A percentile compares a stretch with the other conserved stretches of the same genome.
Conservation (phyloP, 1,140 invertebrate genomes). For the Lordiphosa clarofinis region DNA sequence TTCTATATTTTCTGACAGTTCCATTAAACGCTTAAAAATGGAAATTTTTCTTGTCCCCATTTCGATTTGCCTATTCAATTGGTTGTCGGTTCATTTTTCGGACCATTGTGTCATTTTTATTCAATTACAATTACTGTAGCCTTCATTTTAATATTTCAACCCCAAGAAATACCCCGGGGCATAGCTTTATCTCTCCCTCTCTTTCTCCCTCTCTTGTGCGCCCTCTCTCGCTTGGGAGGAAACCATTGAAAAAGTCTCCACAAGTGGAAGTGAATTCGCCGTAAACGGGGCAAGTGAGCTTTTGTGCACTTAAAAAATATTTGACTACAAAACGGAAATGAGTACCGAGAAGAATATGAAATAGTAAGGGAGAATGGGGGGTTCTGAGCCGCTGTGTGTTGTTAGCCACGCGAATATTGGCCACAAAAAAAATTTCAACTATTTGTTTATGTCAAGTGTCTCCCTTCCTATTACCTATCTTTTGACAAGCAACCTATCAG, state of each 20-base stretch:
- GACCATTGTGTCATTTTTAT: conserved; percentile 20
- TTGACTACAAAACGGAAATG: neutral
- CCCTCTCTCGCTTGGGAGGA: conserved; percentile 12
- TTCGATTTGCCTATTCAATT: neutral
- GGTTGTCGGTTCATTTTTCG: neutral
- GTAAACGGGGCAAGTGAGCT: conserved; percentile 25
- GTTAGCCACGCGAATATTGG: no score
- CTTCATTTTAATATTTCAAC: conserved; percentile 28
- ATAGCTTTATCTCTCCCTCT: conserved; percentile 27
- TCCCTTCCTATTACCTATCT: no score
- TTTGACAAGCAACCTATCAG: no score
- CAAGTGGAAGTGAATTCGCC: conserved; percentile 24
- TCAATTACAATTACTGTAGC: conserved; percentile 25
- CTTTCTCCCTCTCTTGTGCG: conserved; percentile 5
- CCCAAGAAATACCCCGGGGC: conserved; percentile 36
- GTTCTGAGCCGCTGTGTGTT: no score
- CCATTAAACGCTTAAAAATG: no score
- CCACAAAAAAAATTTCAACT: no score
- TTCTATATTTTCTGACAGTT: no score
- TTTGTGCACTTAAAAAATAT: conserved; percentile 19
- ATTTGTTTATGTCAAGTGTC: no score
- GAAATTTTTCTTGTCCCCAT: neutral
- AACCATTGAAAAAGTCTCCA: conserved; percentile 38
- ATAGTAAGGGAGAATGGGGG: no score
- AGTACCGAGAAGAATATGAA: neutral